Conservation (phyloP, 2,888 invertebrate genomes). For the Euplexia lucipara region DNA sequence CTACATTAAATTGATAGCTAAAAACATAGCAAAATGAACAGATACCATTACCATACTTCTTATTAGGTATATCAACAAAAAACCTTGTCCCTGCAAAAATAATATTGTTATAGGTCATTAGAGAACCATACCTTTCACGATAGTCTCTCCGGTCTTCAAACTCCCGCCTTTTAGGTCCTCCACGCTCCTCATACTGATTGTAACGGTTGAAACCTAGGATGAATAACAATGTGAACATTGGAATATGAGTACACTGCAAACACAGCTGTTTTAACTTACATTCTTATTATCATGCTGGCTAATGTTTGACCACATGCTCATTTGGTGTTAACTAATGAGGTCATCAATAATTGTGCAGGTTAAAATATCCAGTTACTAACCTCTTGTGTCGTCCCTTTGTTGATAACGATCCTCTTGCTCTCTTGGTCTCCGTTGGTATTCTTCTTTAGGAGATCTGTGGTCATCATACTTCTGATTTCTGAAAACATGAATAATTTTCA, state of each 20-base stretch:
- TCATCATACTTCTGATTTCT: constrained; percentile 80
- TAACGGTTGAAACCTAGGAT: constrained; percentile 78
- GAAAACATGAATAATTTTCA: constrained; percentile 11
- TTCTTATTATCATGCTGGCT: background rate
- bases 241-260: background rate
- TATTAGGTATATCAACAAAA: background rate
- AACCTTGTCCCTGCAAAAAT: background rate
- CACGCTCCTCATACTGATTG: constrained; percentile 82
- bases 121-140: constrained; percentile 73
- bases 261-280: constrained; percentile 10
- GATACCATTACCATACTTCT: background rate
- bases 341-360: background rate
- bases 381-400: constrained; percentile 80
- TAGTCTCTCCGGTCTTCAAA: constrained; percentile 79
- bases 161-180: constrained; percentile 77
- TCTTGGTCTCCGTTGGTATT: constrained; percentile 78
- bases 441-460: constrained; percentile 72
- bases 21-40: background rate
- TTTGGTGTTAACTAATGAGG: background rate
- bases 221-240: constrained; percentile 5
- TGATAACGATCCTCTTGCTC: constrained; percentile 73
- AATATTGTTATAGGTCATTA: background rate
- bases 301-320: background rate
- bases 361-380: constrained; percentile 59
- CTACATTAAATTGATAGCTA: constrained; percentile 3